phyloP scores from a whole-genome alignment of 2,113 vertebrate genomes.

The Burhinus oedicnemus region DNA sequence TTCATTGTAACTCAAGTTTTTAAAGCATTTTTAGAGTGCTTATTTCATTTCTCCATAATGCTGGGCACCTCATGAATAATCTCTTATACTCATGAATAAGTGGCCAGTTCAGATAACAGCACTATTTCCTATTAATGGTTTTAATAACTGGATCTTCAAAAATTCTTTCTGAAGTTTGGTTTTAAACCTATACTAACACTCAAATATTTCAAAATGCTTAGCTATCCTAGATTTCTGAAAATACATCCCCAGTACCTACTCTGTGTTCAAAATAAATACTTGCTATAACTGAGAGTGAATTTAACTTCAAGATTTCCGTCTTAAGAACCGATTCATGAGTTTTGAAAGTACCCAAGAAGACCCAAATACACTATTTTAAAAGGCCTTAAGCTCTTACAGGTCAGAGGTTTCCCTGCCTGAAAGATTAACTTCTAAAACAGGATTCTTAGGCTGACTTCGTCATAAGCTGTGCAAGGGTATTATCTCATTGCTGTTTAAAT shows the following conservation, averaged over 20 bases:
- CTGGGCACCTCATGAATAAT: background rate
- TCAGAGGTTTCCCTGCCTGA: background rate
- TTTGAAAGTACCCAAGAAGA: background rate
- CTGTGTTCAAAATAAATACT: background rate
- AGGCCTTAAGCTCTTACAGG: background rate
- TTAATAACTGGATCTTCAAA: background rate
- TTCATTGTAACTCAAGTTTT: background rate
- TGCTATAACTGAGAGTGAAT: background rate
- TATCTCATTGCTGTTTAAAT: background rate
- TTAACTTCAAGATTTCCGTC: background rate
- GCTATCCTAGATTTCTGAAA: background rate
- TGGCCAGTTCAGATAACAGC: background rate
- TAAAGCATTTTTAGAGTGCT: background rate
- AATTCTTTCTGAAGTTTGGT: background rate
- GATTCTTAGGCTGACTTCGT: background rate
- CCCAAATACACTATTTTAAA: background rate
- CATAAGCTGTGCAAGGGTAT: background rate
- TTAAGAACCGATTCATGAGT: background rate
- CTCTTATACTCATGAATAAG: background rate
- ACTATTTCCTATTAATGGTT: background rate
- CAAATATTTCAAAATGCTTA: background rate
- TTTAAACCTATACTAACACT: background rate
- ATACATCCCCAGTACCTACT: background rate
- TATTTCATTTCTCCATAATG: background rate
- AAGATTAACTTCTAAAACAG: background rate